Conservation (phyloP, 2,888 invertebrate species). For the Willowsia nigromaculata region DNA sequence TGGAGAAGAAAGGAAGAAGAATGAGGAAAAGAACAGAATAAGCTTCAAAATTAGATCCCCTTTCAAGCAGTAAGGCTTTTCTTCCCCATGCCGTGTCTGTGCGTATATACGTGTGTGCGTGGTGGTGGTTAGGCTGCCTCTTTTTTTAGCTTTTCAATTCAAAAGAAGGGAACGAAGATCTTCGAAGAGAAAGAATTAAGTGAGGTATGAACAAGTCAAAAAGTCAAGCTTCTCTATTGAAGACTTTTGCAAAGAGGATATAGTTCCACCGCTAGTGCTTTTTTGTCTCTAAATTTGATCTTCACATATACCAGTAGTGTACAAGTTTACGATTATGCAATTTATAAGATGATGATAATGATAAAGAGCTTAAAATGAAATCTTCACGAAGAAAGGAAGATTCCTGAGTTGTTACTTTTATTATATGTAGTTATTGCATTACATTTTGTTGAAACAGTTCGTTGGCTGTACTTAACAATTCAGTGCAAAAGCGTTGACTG, state of each 20-base stretch:
- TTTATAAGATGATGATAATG: not conserved
- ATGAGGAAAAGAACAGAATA: slow-evolving; percentile 1
- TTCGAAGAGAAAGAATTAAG: slow-evolving; percentile 36
- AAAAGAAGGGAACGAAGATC: slow-evolving; percentile 9
- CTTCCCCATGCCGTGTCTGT: not conserved
- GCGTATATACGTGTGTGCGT: not conserved
- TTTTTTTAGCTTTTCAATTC: not conserved
- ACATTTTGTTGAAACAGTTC: too few species aligned
- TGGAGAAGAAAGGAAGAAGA: not conserved
- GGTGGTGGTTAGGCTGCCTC: not conserved
- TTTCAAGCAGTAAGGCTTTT: slow-evolving; percentile 32
- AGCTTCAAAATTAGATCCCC: slow-evolving; percentile 37
- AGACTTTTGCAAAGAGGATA: slow-evolving; percentile 14
- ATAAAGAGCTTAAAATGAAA: slow-evolving; percentile 14
- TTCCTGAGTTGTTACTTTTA: slow-evolving; percentile 3
- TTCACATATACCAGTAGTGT: not conserved
- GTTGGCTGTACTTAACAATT: not conserved
- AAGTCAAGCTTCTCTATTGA: slow-evolving; percentile 54
- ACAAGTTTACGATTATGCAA: slow-evolving; percentile 21
- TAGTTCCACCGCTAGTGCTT: not conserved
- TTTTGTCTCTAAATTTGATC: not conserved
- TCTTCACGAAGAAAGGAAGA: slow-evolving; percentile 17
- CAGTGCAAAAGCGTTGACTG: not conserved
- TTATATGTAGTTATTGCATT: not conserved
- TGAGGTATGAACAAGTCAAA: slow-evolving; percentile 45